These are phyloP conservation scores for Gallinago stenura DNA, from an alignment of 2,797 vertebrate genomes.

Conservation along the genomic window DNA sequence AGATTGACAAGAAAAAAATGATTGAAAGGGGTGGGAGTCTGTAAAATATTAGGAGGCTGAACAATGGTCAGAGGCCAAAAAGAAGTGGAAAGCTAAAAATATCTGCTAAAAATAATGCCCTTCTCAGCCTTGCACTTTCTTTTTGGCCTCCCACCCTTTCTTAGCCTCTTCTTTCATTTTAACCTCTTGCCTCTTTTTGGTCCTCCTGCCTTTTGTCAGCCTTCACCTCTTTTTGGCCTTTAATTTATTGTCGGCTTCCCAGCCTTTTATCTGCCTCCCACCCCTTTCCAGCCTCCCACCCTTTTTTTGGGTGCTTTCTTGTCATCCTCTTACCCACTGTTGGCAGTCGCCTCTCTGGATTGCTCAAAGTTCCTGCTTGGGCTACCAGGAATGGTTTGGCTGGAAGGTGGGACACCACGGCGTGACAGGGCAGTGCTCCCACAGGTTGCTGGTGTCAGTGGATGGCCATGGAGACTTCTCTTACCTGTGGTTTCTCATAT, in stretches of 20 bases:
- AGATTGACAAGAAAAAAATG: not conserved
- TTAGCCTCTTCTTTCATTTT: not conserved
- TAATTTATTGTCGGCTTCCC: not conserved
- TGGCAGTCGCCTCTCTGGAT: not conserved
- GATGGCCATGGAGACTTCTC: not conserved
- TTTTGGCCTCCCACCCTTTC: not conserved
- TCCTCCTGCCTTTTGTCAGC: not conserved
- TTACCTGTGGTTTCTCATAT: not conserved
- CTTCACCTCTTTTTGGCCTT: not conserved
- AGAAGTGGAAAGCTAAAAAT: not conserved
- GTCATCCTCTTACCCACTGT: accelerated
- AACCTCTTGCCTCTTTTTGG: not conserved
- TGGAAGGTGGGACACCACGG: too few species aligned
- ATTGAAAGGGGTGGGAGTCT: not conserved
- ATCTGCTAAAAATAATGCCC: not conserved
- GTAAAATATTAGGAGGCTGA: not conserved
- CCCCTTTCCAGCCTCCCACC: not conserved
- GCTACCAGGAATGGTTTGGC: not conserved
- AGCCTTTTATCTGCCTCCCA: not conserved
- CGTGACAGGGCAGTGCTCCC: accelerated
- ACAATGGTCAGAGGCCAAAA: not conserved
- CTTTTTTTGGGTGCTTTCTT: not conserved
- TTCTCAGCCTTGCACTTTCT: not conserved
- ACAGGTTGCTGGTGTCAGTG: not conserved
- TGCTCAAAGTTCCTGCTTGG: not conserved